Base-by-base conservation (phyloP, 1,140 invertebrate species). In the Sitobion miscanthi region DNA sequence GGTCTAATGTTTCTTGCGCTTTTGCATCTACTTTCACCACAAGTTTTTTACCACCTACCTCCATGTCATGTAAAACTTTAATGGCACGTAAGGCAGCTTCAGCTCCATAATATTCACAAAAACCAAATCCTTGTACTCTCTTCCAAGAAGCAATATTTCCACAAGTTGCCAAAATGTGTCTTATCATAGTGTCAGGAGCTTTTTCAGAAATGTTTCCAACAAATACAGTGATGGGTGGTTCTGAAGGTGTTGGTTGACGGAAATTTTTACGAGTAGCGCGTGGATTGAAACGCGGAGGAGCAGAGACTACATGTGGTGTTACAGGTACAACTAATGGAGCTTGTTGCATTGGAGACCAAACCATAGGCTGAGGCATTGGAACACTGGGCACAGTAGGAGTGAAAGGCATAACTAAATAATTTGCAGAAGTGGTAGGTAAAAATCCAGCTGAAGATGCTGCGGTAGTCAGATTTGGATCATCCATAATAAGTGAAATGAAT, bases 1-100 rank as follows among this genome's bases (percentile, higher is more conserved):
- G 98, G 95, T 99, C 98, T 94, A 99, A 96, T 88, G 98, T 96
- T 90, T 97, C 97, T 96, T 99, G 98, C 94, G 99, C 99, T 96
- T 99, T 99, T 62, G 98, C 98, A 96, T 99, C 99, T n/a, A 99
- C 98, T 96, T 99, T 99, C 1, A 99, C 99, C 52, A 99, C 97
- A 94, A 99, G 96, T 95, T 97, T 97, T 95, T 99, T 99, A 77
- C 98, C 98, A 85, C 98, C 98, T 94, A 99, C 97, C 95, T 98
- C 97, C 95, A 98, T 97, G 94, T 99, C 98, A 96, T 99, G 99
- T 20, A 99, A 96, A 93, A 99, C 95, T 91, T 99, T 96, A 93
- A 99, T 98, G 94, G 99, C 99, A 94, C 99, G 96, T 92, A 99
- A 96, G 47, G 99, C 99, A 4, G 98, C 98, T 96, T 99, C 98